Evolutionary conservation across 2,113 vertebrate species (phyloP).

Genomic region (Siniperca chuatsi): DNA sequence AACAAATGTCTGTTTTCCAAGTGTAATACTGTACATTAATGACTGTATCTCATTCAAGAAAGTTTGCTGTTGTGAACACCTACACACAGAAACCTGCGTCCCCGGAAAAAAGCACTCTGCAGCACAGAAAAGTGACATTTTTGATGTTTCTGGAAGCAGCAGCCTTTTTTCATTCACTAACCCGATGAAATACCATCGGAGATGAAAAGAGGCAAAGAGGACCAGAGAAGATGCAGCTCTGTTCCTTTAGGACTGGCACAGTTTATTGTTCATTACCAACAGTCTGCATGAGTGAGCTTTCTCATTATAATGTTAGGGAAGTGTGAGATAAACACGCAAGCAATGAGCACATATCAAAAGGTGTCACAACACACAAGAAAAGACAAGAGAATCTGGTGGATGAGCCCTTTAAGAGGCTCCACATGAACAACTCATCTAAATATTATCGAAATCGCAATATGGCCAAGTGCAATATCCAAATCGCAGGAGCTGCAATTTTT

Average conservation of each 20-base stretch:
- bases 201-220: background rate
- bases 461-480: too few species aligned
- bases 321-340: background rate
- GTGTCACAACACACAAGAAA: background rate
- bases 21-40: background rate
- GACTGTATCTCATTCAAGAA: background rate
- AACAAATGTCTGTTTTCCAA: constrained; percentile 1
- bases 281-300: background rate
- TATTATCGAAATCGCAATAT: too few species aligned
- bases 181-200: background rate
- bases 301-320: constrained; percentile 32
- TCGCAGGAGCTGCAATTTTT: too few species aligned
- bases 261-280: constrained; percentile 24
- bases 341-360: background rate
- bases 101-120: background rate
- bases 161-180: background rate
- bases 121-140: background rate
- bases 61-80: background rate
- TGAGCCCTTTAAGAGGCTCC: background rate
- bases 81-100: background rate
- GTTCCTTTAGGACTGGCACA: background rate
- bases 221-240: background rate
- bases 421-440: too few species aligned
- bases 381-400: background rate
- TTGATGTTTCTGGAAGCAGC: constrained; percentile 20